Evolutionary conservation across 2,797 vertebrate species (phyloP).

Genomic region (Bradypodion pumilum): DNA sequence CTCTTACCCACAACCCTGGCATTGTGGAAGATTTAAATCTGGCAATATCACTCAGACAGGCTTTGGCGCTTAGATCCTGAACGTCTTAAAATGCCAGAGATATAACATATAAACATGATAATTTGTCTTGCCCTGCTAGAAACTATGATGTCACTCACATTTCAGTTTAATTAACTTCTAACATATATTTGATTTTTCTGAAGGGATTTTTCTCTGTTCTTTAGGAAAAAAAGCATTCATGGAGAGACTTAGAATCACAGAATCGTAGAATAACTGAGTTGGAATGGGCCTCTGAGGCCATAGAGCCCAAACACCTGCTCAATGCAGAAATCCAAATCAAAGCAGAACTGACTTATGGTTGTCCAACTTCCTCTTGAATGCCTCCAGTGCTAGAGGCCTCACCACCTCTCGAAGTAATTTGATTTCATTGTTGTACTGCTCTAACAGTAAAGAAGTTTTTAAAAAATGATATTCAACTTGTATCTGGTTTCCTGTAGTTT

Average conservation of each 20-base stretch:
- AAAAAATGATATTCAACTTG: too few relatives aligned
- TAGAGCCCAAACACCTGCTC: too few relatives aligned
- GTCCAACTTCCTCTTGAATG: too few relatives aligned
- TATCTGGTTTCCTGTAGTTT: too few relatives aligned
- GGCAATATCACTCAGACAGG: background rate
- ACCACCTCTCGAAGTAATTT: too few relatives aligned
- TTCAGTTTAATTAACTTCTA: background rate
- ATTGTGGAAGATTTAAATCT: background rate
- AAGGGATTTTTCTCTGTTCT: background rate
- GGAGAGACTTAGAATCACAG: background rate
- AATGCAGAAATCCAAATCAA: too few relatives aligned
- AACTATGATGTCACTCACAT: background rate
- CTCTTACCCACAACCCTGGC: background rate
- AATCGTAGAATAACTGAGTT: too few relatives aligned
- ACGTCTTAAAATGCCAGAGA: conserved; percentile 20
- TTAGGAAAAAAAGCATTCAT: background rate
- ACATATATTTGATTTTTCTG: background rate
- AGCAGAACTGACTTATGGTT: too few relatives aligned
- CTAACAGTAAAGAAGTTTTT: too few relatives aligned
- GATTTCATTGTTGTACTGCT: too few relatives aligned
- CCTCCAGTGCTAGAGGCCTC: too few relatives aligned
- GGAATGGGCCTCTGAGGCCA: too few relatives aligned
- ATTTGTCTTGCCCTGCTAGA: background rate
- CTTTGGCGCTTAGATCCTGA: background rate
- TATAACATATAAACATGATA: background rate